phyloP scores from a whole-genome alignment of 2,888 invertebrate genomes.

The Drosophila nigritarsus region DNA sequence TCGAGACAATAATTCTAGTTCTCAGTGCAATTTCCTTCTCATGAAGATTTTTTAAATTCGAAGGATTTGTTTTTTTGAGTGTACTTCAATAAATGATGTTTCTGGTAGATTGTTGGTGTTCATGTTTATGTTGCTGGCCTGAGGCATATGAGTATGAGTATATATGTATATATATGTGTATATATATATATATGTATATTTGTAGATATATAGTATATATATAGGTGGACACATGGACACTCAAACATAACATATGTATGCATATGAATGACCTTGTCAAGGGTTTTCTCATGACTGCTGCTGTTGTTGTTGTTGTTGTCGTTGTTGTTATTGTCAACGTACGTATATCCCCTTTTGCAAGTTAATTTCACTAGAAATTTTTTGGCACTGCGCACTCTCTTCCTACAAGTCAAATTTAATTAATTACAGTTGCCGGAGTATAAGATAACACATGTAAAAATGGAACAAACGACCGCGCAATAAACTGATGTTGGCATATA shows the following conservation, averaged over 20 bases:
- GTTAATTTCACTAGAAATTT: conserved; percentile 54
- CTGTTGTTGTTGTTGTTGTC: conserved; percentile 18
- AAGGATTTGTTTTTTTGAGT: not conserved
- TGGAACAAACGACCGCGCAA: conserved; percentile 41
- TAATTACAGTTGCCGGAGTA: conserved; percentile 68
- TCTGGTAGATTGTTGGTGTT: conserved; percentile 4
- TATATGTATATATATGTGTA: not conserved
- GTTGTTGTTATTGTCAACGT: conserved; percentile 33
- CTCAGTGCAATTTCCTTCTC: not conserved
- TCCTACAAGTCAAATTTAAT: conserved; percentile 67
- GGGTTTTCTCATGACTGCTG: conserved; percentile 33
- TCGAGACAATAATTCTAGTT: not conserved
- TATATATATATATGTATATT: too few species aligned
- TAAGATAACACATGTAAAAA: conserved; percentile 58
- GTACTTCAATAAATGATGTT: not conserved
- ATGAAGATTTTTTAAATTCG: not conserved
- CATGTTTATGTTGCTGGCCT: conserved; percentile 3
- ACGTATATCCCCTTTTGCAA: conserved; percentile 34
- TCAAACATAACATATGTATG: conserved; percentile 12
- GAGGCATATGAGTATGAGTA: not conserved
- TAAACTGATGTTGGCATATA: conserved; percentile 69
- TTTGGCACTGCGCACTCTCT: conserved; percentile 9
- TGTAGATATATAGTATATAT: too few species aligned
- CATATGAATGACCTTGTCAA: conserved; percentile 46
- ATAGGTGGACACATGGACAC: conserved; percentile 6